Conservation (phyloP, 2,888 invertebrate genomes). For the Brachynemurus nebulosus region DNA sequence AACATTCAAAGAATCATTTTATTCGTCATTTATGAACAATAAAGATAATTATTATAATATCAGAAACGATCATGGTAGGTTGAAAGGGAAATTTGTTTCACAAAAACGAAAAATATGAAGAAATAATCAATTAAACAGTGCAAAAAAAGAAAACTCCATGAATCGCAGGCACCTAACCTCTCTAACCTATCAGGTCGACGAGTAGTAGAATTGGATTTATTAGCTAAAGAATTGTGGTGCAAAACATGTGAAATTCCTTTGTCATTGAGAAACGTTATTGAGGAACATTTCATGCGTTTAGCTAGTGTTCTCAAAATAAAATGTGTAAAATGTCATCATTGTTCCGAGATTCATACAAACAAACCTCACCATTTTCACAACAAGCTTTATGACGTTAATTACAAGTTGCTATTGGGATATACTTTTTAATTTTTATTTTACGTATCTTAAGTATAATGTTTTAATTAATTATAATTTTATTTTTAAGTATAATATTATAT, state of each 20-base stretch:
- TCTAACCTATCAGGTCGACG: constrained; percentile 8
- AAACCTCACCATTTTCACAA: background rate
- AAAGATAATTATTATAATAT: constrained; percentile 1
- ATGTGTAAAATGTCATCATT: constrained; percentile 6
- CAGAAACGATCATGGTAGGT: background rate
- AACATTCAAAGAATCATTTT: background rate
- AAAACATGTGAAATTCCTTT: constrained; percentile 7
- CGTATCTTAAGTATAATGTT: no score
- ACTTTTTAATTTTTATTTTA: no score
- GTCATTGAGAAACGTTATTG: constrained; percentile 5
- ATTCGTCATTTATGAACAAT: background rate
- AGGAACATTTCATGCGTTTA: constrained; percentile 5
- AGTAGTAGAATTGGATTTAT: constrained; percentile 7
- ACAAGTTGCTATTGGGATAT: constrained; percentile 5
- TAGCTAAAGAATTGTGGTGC: constrained; percentile 11
- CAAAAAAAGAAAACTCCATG: constrained; percentile 1
- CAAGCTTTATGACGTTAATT: constrained; percentile 4
- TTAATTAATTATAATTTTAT: constrained; percentile 5
- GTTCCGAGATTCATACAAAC: background rate
- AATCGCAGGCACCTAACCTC: background rate
- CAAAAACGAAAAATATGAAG: background rate
- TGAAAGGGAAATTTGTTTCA: background rate
- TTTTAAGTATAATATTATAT: background rate
- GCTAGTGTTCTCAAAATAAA: constrained; percentile 7
- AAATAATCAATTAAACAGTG: background rate